Evolutionary conservation across 2,113 vertebrate species (phyloP).

Genomic region (Tylochromis polylepis): DNA sequence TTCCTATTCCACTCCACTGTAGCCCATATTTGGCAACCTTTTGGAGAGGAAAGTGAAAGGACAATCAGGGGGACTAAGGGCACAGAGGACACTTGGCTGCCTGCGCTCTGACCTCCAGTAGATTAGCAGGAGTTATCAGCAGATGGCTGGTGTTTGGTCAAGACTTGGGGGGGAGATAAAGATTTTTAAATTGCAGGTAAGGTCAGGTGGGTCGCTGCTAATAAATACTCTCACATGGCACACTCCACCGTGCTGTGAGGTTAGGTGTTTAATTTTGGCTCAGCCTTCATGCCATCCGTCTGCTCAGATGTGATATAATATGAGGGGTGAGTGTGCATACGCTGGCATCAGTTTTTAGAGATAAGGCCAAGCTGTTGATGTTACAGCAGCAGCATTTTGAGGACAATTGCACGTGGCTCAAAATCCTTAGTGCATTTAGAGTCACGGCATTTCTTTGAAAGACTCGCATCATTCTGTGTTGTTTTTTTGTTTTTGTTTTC

Average conservation of each 20-base stretch:
- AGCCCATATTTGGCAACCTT: conserved; percentile 13
- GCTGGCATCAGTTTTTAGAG: not conserved
- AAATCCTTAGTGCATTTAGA: not conserved
- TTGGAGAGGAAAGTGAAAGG: conserved; percentile 43
- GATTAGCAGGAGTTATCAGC: conserved; percentile 63
- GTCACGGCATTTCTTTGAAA: not conserved
- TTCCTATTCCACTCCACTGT: not conserved
- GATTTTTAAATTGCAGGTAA: not conserved
- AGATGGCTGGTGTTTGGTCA: conserved; percentile 44
- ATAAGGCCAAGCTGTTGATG: not conserved
- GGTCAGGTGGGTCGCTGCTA: not conserved
- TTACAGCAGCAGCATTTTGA: not conserved
- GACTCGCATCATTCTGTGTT: accelerated
- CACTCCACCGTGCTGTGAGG: not conserved
- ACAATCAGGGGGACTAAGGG: not conserved
- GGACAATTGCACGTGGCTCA: not conserved
- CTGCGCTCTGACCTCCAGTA: conserved; percentile 52
- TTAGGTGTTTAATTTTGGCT: conserved; percentile 2
- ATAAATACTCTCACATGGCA: conserved; percentile 10
- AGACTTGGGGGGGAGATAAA: conserved; percentile 17
- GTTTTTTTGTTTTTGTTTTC: not conserved
- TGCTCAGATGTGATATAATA: conserved; percentile 10
- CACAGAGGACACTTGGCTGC: conserved; percentile 28
- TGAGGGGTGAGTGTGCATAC: not conserved
- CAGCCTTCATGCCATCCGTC: not conserved